Evolutionary conservation across 2,888 invertebrate genomes (phyloP).

Genomic region (Brenthis hecate): DNA sequence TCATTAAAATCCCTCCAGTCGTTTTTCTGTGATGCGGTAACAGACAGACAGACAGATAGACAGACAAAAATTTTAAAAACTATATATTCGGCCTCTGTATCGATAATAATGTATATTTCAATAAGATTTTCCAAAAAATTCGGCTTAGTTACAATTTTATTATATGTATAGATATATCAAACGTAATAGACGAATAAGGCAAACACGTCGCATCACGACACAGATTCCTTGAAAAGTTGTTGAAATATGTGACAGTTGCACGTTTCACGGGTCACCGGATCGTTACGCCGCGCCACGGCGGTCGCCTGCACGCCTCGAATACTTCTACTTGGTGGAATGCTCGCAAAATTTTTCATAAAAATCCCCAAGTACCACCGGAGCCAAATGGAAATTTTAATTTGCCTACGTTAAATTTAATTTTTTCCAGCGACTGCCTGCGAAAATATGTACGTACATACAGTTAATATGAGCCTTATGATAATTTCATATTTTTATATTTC

Average conservation of each 20-base stretch:
- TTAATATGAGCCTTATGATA: not conserved
- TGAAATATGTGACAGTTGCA: slow-evolving; percentile 10
- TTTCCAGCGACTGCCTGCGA: not conserved
- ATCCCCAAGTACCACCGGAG: slow-evolving; percentile 6
- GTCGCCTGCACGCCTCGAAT: slow-evolving; percentile 9
- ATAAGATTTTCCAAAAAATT: too few species aligned
- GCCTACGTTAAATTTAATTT: slow-evolving; percentile 16
- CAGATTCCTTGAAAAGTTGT: slow-evolving; percentile 11
- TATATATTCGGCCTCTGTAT: too few species aligned
- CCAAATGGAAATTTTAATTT: slow-evolving; percentile 23
- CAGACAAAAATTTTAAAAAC: too few species aligned
- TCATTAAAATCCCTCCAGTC: too few species aligned
- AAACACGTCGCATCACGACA: not conserved
- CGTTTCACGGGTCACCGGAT: slow-evolving; percentile 17
- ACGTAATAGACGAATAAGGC: slow-evolving; percentile 4
- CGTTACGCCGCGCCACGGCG: not conserved
- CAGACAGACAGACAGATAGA: too few species aligned
- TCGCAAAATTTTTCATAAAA: slow-evolving; percentile 17
- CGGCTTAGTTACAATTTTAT: too few species aligned
- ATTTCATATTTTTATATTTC: too few species aligned
- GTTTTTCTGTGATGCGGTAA: too few species aligned
- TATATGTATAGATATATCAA: not conserved
- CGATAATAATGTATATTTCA: too few species aligned
- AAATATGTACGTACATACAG: slow-evolving; percentile 5
- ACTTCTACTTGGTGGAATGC: slow-evolving; percentile 1